Evolutionary conservation across 1,140 invertebrate species (phyloP).

Genomic region (Aphelinus atriplicis): DNA sequence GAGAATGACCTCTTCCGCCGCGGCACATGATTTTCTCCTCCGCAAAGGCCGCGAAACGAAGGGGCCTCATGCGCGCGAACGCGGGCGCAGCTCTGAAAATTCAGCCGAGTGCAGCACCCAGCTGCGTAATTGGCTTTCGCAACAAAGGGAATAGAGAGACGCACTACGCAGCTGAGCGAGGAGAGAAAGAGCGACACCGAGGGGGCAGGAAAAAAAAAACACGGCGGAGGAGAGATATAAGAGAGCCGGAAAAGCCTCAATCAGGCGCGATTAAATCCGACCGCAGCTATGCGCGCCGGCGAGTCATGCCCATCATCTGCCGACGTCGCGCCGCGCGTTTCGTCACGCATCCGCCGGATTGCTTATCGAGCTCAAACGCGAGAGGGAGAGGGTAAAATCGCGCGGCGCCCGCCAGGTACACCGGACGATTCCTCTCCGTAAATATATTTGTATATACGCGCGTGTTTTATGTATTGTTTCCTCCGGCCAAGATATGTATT

Average conservation of each 20-base stretch:
- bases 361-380: neutral
- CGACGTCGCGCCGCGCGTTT: neutral
- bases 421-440: neutral
- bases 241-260: neutral
- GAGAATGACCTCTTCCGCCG: too few relatives aligned
- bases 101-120: too few relatives aligned
- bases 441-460: neutral
- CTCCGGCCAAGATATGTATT: neutral
- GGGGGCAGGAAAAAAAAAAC: constrained; percentile 2
- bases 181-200: too few relatives aligned
- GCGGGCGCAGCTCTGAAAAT: too few relatives aligned
- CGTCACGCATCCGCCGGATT: constrained; percentile 15
- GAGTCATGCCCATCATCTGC: neutral
- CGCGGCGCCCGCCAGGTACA: too few relatives aligned
- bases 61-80: too few relatives aligned
- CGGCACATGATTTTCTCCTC: too few relatives aligned
- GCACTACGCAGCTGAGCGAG: too few relatives aligned
- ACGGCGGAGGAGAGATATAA: constrained; percentile 19
- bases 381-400: neutral
- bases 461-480: constrained; percentile 14
- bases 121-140: too few relatives aligned
- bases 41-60: too few relatives aligned
- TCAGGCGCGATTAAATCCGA: constrained; percentile 9
- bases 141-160: too few relatives aligned
- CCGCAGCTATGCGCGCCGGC: neutral